These are phyloP conservation scores for Ctenochaetus hawaiiensis DNA, from an alignment of 2,797 vertebrate genomes.

Conservation along the genomic window DNA sequence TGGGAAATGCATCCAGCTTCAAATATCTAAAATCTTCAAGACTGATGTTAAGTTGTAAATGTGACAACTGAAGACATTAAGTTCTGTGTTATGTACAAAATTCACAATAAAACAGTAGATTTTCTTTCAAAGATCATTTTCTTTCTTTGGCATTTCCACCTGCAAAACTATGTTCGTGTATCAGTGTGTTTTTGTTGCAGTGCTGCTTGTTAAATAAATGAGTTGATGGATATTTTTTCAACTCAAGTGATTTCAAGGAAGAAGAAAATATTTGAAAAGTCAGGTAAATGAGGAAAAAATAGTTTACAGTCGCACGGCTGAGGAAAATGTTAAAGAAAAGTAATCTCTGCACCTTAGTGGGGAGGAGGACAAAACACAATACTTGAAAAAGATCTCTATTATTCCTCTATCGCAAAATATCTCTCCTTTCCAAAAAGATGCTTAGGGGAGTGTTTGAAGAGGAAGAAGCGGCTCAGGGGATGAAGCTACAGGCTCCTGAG, in stretches of 20 bases:
- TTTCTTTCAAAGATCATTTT: not conserved
- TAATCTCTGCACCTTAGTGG: slow-evolving; percentile 41
- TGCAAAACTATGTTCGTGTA: not conserved
- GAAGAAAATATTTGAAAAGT: slow-evolving; percentile 7
- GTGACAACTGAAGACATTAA: too few species aligned
- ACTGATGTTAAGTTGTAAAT: too few species aligned
- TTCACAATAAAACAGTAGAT: too few species aligned
- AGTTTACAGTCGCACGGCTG: slow-evolving; percentile 25
- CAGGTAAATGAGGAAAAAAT: slow-evolving; percentile 4
- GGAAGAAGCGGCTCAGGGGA: slow-evolving; percentile 67
- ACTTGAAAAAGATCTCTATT: slow-evolving; percentile 64
- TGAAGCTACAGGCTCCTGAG: slow-evolving; percentile 63
- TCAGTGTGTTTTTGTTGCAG: not conserved
- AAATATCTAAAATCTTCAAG: too few species aligned
- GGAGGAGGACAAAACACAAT: slow-evolving; percentile 34
- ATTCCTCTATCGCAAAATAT: slow-evolving; percentile 56
- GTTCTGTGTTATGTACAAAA: too few species aligned
- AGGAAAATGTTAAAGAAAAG: slow-evolving; percentile 57
- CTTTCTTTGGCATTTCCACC: not conserved
- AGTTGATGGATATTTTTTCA: not conserved
- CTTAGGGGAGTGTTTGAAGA: slow-evolving; percentile 76
- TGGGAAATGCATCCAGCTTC: not conserved
- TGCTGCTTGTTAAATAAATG: not conserved
- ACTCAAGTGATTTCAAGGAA: not conserved
- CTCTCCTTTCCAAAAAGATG: slow-evolving; percentile 33